These are phyloP conservation scores for Melanogrammus aeglefinus DNA, from an alignment of 2,797 vertebrate genomes.

Conservation along the genomic window DNA sequence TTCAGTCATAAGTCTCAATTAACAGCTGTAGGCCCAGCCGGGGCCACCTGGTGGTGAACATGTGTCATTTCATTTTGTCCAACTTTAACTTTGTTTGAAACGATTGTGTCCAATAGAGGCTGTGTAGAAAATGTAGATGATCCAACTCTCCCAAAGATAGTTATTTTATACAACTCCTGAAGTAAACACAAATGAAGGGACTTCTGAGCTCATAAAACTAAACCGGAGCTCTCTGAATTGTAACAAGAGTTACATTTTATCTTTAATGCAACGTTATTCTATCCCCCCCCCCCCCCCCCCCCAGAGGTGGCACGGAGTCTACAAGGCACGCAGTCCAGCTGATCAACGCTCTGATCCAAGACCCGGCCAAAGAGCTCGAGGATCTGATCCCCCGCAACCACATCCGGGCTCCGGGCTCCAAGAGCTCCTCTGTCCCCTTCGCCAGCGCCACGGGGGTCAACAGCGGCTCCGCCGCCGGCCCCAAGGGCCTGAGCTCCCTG, in stretches of 20 bases:
- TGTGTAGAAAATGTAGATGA: neutral
- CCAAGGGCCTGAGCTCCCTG: conserved; percentile 85
- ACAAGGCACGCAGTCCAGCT: conserved; percentile 96
- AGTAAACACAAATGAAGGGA: neutral
- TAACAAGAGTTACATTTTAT: neutral
- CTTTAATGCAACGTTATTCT: neutral
- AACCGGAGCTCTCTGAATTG: neutral
- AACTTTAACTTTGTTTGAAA: neutral
- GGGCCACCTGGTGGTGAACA: neutral
- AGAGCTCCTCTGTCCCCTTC: conserved; percentile 78
- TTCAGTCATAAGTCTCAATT: neutral
- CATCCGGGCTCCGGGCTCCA: conserved; percentile 89
- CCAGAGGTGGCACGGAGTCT: conserved; percentile 95
- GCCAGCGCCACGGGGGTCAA: conserved; percentile 81
- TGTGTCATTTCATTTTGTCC: neutral
- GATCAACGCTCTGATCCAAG: conserved; percentile 98
- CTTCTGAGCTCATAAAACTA: neutral
- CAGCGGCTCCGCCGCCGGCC: conserved; percentile 80
- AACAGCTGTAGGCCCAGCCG: neutral
- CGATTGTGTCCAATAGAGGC: neutral
- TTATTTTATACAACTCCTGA: neutral
- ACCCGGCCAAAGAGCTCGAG: conserved; percentile 98
- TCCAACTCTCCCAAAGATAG: neutral
- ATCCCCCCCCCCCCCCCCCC: conserved; percentile 30
- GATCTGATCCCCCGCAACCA: conserved; percentile 98